A percentile compares a stretch with the other conserved stretches of the same genome.
These are phyloP conservation scores for Australoheros facetus DNA, from an alignment of 2,797 vertebrate genomes.

Conservation along the genomic window DNA sequence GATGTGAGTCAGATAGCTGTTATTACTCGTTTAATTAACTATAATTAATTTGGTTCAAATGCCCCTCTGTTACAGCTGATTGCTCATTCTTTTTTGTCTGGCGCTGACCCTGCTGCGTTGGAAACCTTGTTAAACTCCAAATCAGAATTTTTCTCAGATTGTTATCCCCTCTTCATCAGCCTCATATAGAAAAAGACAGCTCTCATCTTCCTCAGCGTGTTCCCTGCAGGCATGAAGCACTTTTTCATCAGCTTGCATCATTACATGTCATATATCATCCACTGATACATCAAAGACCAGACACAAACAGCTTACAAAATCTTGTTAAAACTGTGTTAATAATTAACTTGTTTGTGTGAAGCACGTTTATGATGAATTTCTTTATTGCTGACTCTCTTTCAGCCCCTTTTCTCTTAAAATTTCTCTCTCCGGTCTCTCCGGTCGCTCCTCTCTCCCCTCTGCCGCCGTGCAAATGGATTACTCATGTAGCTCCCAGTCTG, in stretches of 20 bases:
- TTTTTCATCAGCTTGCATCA: slow-evolving; percentile 68
- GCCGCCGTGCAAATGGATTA: slow-evolving; percentile 74
- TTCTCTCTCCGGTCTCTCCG: slow-evolving; percentile 15
- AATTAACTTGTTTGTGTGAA: background rate
- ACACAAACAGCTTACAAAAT: background rate
- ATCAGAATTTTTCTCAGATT: slow-evolving; percentile 1
- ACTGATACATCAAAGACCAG: slow-evolving; percentile 21
- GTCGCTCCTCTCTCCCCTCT: slow-evolving; percentile 22
- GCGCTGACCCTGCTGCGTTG: background rate
- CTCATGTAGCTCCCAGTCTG: slow-evolving; percentile 71
- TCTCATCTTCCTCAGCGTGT: slow-evolving; percentile 3
- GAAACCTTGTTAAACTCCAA: slow-evolving; percentile 4
- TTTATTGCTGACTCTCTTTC: slow-evolving; percentile 20
- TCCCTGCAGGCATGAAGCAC: slow-evolving; percentile 28
- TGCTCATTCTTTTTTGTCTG: background rate
- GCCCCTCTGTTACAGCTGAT: background rate
- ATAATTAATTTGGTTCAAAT: background rate
- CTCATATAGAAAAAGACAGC: slow-evolving; percentile 13
- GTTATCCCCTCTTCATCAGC: background rate
- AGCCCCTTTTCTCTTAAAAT: background rate
- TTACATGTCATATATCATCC: slow-evolving; percentile 36
- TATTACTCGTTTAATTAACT: background rate
- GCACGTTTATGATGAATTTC: background rate
- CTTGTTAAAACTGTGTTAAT: background rate
- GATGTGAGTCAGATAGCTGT: background rate